These are phyloP conservation scores for Tupaia tana DNA, from an alignment of 2,113 vertebrate genomes.

Conservation along the genomic window DNA sequence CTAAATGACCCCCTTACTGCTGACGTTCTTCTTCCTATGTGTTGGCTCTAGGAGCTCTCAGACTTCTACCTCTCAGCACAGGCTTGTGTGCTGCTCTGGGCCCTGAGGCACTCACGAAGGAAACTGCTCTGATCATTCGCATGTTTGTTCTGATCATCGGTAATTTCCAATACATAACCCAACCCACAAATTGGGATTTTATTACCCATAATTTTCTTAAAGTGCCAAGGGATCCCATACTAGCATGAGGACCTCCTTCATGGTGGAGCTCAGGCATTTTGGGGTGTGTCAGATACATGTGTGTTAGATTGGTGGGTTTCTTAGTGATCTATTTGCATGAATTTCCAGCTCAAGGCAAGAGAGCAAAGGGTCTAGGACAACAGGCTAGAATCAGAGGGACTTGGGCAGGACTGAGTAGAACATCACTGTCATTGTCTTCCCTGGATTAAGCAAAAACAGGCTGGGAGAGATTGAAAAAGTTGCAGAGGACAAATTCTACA, in stretches of 20 bases:
- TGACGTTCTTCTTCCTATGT: neutral
- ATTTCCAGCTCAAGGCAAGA: neutral
- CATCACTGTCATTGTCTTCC: neutral
- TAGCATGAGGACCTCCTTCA: neutral
- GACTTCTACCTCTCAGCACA: neutral
- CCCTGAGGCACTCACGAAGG: neutral
- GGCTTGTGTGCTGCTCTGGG: neutral
- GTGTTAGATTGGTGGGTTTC: neutral
- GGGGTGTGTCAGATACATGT: too few species aligned
- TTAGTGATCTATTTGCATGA: neutral
- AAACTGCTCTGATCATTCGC: neutral
- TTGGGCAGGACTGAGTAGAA: neutral
- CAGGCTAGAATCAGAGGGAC: neutral
- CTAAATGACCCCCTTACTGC: neutral
- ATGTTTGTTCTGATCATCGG: neutral
- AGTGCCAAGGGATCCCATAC: neutral
- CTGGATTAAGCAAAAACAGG: neutral
- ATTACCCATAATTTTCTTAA: slow-evolving; percentile 14
- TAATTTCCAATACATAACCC: neutral
- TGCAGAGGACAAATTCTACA: neutral
- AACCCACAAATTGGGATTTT: neutral
- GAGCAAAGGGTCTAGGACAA: neutral
- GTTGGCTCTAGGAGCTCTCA: neutral
- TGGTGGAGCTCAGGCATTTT: neutral
- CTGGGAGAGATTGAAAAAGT: neutral